Base-by-base conservation (phyloP, 2,888 invertebrate species). In the Loripinus fragilis region DNA sequence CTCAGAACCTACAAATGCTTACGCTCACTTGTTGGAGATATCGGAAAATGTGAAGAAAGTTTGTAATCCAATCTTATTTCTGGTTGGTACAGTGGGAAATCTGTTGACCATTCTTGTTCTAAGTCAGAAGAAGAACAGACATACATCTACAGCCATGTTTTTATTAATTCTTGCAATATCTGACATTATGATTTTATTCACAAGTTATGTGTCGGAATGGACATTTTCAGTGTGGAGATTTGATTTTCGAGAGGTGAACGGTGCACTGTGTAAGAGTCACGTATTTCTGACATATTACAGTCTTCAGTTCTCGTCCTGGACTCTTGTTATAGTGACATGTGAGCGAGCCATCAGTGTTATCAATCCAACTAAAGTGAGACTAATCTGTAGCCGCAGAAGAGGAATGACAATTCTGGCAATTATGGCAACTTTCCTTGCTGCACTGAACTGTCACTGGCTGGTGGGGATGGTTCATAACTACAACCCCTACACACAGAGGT, bases 241-340 rank as follows among this genome's bases (percentile, higher is more conserved):
- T 20, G 28, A 55, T 28, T 55, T 55, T 28, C 55, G 55, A 55
- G 55, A 55, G 28, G 55, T 55, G 23, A 55, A 55, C 30, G 17
- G 55, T 28, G 55, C 55, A 3, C 20, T 55, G 8, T 55, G 55
- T 20, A 55, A 55, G 17, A 20, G 23, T 8, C 55, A 55, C 28
- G 25, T 55, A 25, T 55, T 55, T 55, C 55, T 55, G 55, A 55
- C 55, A 25, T 55, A 55, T 25, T 55, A 28, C 55, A 55, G 55
- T 55, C 17, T 55, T 2, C 55, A 78, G 67, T 33, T 66, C 15
- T 79, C 79, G 3, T 79, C 79, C 0, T 75, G 74, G 79, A 30
- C 76, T n/a, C 52, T 80, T n/a, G 76, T 76, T 33, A 69, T 76
- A 5, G 72, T 80, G 7, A 80, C 76, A 12, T 71, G 45, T 41